Evolutionary conservation across 2,888 invertebrate genomes (phyloP), one percentile per base, ranked within the genome.

Genomic region (Tuta absoluta): DNA sequence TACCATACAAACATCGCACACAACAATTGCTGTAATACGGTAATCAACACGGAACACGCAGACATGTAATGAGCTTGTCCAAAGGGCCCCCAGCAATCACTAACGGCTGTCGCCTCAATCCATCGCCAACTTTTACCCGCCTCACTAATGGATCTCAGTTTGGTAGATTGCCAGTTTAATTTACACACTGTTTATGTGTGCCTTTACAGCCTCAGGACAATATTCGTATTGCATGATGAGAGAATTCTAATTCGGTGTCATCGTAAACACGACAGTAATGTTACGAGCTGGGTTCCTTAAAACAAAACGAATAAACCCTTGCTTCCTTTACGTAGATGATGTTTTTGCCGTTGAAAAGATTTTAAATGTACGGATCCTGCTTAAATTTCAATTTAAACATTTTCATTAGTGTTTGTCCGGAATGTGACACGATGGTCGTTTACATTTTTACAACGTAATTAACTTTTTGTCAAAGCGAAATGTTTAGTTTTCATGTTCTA

Each of bases 381-480:
- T 69, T 71, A 81, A 78, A 75, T 66, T 69, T 71, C 71, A n/a
- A n/a, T n/a, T 73, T 72, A 71, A 71, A 69, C 41, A 63, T 68
- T 81, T 85, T 86, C 82, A 84, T 84, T 77, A 80, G 82, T 86
- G 84, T 87, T 86, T 82, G 78, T 76, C 74, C 79, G 76, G 66
- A 72, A 80, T 88, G 89, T 87, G 90, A 89, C 90, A 89, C 71
- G 77, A 64, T 72, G 84, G 79, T 84, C 87, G 85, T 88, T 84
- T 79, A 72, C 70, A 70, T 75, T 83, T 84, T 89, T 86, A 88
- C 77, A 76, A 71, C 75, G 78, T 78, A 78, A 84, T 89, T 82
- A 89, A 89, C 80, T 89, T 91, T 90, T 89, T 90, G 91, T 89
- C 90, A 91, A 90, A 91, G 90, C 80, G 73, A 70, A 76, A 74